Base-by-base conservation (phyloP, 2,113 vertebrate species). In the Tympanuchus pallidicinctus region DNA sequence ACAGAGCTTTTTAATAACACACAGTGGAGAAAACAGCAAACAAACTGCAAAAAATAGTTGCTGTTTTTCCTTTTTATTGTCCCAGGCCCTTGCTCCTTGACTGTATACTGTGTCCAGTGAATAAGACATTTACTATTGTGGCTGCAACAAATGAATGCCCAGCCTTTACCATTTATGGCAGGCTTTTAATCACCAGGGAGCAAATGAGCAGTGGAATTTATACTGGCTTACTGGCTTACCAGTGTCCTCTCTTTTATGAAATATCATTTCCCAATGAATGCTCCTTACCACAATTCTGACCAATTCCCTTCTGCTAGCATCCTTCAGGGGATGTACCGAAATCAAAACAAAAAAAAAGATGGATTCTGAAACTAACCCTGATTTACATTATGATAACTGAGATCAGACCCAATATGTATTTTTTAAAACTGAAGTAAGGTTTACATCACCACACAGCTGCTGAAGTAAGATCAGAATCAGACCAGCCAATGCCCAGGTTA, bases 101-200 rank as follows among this genome's bases (percentile, higher is more conserved):
- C 64, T 87, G 83, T 94, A 86, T 28, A 59, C 66, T 74, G 73
- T 79, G 88, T 95, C 48, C 86, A 84, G 86, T 76, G 86, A 89
- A 86, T 67, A 73, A 93, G 57, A 48, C 76, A 83, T 86, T 94
- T 94, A 82, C 81, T 76, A 25, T 42, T 84, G 94, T 72, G 52
- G 70, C 20, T 54, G 54, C 17, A 83, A 75, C 95, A 84, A 91
- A 92, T 63, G 93, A 94, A 89, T 77, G 82, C 89, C 90, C 94
- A 70, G 91, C 83, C 89, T 89, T 95, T 96, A 82, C 96, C 97
- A 94, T 97, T 97, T 93, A 97, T 86, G 92, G 97, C 94, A 86
- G 82, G 61, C 89, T 93, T 95, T 93, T 84, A 97, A 95, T 86
- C 95, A 90, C 88, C 80, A 88, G 80, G 82, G 82, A 94, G 47